Percentiles rank a stretch among this genome's conserved stretches.
Conservation (phyloP, 1,140 invertebrate genomes). For the Drosophila erecta region DNA sequence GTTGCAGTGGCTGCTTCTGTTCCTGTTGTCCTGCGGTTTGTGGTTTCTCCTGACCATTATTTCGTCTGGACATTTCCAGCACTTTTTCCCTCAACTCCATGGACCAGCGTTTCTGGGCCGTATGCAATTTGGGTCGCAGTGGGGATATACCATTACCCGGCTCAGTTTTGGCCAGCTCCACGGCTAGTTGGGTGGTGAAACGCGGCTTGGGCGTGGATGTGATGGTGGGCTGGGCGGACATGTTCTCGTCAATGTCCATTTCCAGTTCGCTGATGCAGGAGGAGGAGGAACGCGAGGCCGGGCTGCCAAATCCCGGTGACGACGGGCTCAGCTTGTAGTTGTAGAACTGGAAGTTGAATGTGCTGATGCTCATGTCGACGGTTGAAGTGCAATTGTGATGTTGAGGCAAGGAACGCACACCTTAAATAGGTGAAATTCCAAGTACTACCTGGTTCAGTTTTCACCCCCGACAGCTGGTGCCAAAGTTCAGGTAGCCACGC, state of each 20-base stretch:
- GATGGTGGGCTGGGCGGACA: constrained; percentile 21
- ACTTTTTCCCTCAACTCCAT: constrained; percentile 73
- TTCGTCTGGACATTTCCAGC: constrained; percentile 74
- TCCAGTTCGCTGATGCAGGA: constrained; percentile 68
- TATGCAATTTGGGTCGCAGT: constrained; percentile 65
- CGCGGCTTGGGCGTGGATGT: constrained; percentile 65
- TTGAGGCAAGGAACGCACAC: background rate
- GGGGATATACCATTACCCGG: constrained; percentile 10
- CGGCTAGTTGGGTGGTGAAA: constrained; percentile 49
- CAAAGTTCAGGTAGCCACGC: background rate
- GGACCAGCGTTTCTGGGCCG: constrained; percentile 68
- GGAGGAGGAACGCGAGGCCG: constrained; percentile 23
- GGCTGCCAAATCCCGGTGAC: constrained; percentile 11
- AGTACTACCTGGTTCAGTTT: constrained; percentile 23
- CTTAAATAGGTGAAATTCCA: constrained; percentile 27
- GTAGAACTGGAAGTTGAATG: constrained; percentile 77
- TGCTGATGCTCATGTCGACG: constrained; percentile 72
- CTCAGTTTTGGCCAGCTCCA: constrained; percentile 28
- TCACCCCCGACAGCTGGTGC: constrained; percentile 18
- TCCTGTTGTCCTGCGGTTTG: constrained; percentile 11
- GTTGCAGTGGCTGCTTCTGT: constrained; percentile 11
- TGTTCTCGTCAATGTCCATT: constrained; percentile 76
- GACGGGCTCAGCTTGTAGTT: constrained; percentile 67
- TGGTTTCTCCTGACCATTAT: constrained; percentile 43
- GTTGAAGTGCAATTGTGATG: constrained; percentile 31